Percentiles rank a stretch among this genome's conserved stretches.
These are phyloP conservation scores for Drosophila acutilabella DNA, from an alignment of 2,888 invertebrate species.

Conservation along the genomic window DNA sequence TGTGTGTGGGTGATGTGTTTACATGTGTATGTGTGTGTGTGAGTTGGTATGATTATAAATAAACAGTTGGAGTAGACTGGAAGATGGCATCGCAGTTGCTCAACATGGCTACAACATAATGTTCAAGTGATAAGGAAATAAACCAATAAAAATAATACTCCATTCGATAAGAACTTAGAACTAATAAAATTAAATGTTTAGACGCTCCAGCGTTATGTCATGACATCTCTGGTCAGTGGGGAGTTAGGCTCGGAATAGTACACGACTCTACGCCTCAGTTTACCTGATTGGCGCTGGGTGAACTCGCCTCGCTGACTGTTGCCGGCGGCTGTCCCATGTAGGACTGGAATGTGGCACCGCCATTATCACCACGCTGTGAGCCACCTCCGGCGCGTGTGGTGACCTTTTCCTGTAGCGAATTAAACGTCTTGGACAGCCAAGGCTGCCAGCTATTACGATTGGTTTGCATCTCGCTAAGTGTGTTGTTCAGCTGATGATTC, in stretches of 20 bases:
- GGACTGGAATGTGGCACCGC: conserved; percentile 84
- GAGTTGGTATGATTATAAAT: conserved; percentile 39
- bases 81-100: conserved; percentile 42
- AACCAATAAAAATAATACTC: conserved; percentile 28
- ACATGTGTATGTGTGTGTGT: background rate
- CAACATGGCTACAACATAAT: conserved; percentile 15
- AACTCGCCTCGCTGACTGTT: conserved; percentile 79
- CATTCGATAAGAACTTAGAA: conserved; percentile 45
- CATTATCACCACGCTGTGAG: conserved; percentile 57
- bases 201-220: conserved; percentile 45
- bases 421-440: conserved; percentile 97
- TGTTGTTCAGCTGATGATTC: conserved; percentile 94
- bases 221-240: conserved; percentile 18
- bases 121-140: conserved; percentile 10
- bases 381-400: conserved; percentile 69
- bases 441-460: conserved; percentile 90
- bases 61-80: conserved; percentile 38
- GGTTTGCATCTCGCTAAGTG: conserved; percentile 90
- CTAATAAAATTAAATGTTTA: conserved; percentile 34
- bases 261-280: conserved; percentile 53
- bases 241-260: conserved; percentile 3
- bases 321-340: conserved; percentile 79
- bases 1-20: background rate
- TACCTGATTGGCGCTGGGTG: conserved; percentile 84
- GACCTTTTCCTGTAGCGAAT: conserved; percentile 85